These are phyloP conservation scores for Myiagra hebetior DNA, from an alignment of 2,113 vertebrate species.

Conservation along the genomic window DNA sequence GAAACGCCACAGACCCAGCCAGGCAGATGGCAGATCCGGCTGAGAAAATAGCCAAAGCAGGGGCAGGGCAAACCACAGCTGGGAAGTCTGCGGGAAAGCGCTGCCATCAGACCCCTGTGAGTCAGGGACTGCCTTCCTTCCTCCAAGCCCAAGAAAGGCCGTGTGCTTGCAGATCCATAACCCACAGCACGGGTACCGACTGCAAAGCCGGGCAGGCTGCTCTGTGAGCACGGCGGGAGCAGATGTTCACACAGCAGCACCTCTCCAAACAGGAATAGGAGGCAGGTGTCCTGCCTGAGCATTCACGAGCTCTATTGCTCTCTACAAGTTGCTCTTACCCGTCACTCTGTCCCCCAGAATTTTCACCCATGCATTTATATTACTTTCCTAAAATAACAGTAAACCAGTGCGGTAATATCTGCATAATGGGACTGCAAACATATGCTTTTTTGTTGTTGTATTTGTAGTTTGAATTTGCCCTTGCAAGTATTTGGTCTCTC, in stretches of 20 bases:
- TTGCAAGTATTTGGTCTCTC: background rate
- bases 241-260: background rate
- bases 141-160: no score
- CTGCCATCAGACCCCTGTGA: background rate
- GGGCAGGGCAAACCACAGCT: background rate
- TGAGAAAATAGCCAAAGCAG: background rate
- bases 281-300: background rate
- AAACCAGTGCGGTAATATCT: background rate
- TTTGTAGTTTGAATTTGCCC: background rate
- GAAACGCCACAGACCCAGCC: fast-evolving
- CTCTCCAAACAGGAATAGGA: background rate
- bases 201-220: fast-evolving
- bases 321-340: background rate
- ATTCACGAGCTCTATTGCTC: fast-evolving
- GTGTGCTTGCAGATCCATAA: fast-evolving
- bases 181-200: background rate
- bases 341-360: background rate
- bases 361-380: background rate
- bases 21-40: fast-evolving
- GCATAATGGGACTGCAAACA: background rate
- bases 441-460: background rate
- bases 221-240: fast-evolving
- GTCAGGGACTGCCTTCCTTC: background rate
- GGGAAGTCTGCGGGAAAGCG: background rate
- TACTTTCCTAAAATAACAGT: background rate